Conservation (phyloP, 2,113 vertebrate species). For the Nothoprocta perdicaria region DNA sequence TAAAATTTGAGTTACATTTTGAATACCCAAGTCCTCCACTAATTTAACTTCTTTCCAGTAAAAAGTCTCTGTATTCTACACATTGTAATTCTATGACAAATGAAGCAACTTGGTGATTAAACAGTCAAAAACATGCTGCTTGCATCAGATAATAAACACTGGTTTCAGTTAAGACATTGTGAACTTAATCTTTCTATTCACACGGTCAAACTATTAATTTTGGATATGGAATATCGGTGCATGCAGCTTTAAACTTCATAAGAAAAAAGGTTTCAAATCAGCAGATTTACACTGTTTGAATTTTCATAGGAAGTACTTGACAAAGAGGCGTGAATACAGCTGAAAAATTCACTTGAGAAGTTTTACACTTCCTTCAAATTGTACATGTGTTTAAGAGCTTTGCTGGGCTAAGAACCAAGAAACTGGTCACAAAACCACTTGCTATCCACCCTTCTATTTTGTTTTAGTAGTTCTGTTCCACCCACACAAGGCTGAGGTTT, state of each 20-base stretch:
- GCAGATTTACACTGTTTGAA: constrained; percentile 3
- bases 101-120: background rate
- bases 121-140: background rate
- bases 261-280: background rate
- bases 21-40: background rate
- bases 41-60: background rate
- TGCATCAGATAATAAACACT: background rate
- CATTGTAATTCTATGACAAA: background rate
- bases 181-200: background rate
- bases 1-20: background rate
- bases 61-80: background rate
- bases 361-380: background rate
- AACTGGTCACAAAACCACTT: background rate
- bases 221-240: background rate
- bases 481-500: background rate
- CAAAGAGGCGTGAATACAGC: constrained; percentile 34
- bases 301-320: constrained; percentile 47
- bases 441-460: background rate
- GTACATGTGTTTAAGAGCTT: constrained; percentile 17
- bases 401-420: background rate
- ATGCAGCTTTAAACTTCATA: constrained; percentile 1
- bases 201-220: constrained; percentile 18
- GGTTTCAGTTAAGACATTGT: background rate
- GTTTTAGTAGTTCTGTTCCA: background rate
- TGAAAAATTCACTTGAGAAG: constrained; percentile 53